Base-by-base conservation (phyloP, 2,797 vertebrate genomes). In the Phoebastria nigripes region DNA sequence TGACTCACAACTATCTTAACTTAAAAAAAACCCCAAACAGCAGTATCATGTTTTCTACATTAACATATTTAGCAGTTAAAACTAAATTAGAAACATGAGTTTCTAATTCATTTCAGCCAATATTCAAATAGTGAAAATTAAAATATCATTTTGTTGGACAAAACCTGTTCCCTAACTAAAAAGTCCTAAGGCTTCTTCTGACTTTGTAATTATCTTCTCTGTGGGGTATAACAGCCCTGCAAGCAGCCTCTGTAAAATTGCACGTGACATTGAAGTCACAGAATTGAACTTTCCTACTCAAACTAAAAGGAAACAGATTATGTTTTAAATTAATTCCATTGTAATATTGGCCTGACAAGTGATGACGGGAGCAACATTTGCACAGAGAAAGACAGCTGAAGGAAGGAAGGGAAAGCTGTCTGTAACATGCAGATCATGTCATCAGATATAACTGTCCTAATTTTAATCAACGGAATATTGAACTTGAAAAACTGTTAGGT, bases 191-290 rank as follows among this genome's bases (percentile, higher is more conserved):
- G 73, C 74, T 95, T 81, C 89, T 95, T 97, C 93, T 96, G 84
- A 80, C 84, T 94, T 94, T 44, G 52, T 83, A 96, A 96, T 97
- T 96, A 96, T 82, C 71, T 94, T 95, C 96, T 97, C 94, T 80
- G 85, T 90, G 80, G 91, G 83, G 46, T 72, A 72, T n/a, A 94
- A 85, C 67, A 91, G 82, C 52, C 63, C 69, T 74, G 70, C 31
- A 76, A 95, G 70, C 67, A 94, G 58, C 62, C 67, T 89, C 73
- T 74, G 51, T 79, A 93, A 96, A 96, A 94, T 19, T 83, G 49
- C 49, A 96, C 85, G 93, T 97, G 93, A 87, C 80, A 95, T 94
- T 93, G 80, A 94, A 95, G 90, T 76, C 28, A 11, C 47, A 79
- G 78, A 84, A 86, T 29, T 95, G 87, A 97, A 95, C 82, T 90